These are phyloP conservation scores for Thrips palmi DNA, from an alignment of 1,140 invertebrate species.

Conservation along the genomic window DNA sequence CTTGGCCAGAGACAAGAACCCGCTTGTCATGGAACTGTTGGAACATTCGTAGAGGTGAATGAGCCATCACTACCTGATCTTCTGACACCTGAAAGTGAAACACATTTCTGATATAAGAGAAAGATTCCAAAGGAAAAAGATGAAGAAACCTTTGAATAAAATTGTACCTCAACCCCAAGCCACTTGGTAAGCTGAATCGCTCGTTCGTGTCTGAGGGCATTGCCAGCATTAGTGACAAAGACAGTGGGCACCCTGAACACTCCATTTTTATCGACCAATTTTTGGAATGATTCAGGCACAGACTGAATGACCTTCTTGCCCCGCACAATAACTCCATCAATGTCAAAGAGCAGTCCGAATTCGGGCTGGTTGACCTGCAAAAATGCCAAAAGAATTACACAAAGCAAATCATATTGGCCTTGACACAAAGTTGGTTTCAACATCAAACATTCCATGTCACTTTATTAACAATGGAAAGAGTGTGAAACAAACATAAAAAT, in stretches of 20 bases:
- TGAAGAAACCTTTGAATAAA: not conserved
- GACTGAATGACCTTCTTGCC: constrained; percentile 40
- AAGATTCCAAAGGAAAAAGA: not conserved
- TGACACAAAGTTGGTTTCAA: too few species aligned
- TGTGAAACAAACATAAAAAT: too few species aligned
- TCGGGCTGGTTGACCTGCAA: too few species aligned
- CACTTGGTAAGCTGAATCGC: constrained; percentile 40
- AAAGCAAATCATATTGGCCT: too few species aligned
- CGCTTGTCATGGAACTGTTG: constrained; percentile 42
- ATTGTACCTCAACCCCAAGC: constrained; percentile 36
- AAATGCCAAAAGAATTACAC: too few species aligned
- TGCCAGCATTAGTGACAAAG: constrained; percentile 52
- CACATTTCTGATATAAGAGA: constrained; percentile 3
- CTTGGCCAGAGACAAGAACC: constrained; percentile 50
- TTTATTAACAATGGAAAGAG: too few species aligned
- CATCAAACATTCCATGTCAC: too few species aligned
- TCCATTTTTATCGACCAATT: constrained; percentile 32
- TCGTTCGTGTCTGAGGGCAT: constrained; percentile 35
- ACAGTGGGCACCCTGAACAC: constrained; percentile 44
- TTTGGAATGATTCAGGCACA: constrained; percentile 34
- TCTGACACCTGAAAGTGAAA: constrained; percentile 25
- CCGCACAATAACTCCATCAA: constrained; percentile 50
- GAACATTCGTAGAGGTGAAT: constrained; percentile 47
- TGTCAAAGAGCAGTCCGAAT: constrained; percentile 52
- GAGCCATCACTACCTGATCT: constrained; percentile 52